phyloP scores from a whole-genome alignment of 2,888 invertebrate genomes.

The Lochmaea capreae region DNA sequence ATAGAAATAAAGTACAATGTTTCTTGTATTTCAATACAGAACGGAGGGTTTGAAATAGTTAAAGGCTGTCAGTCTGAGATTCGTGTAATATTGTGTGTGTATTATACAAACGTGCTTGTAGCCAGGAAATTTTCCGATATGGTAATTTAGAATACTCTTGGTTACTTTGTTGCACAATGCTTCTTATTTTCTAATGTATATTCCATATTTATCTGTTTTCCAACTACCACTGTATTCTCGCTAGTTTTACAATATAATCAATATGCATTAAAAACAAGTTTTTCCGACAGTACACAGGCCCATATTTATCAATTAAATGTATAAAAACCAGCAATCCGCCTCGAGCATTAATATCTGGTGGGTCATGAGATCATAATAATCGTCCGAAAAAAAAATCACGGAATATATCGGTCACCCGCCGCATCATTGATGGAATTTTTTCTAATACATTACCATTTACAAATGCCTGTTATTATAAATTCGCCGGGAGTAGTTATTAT shows the following conservation, averaged over 20 bases:
- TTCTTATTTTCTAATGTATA: no score
- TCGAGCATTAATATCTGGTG: background rate
- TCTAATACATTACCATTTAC: slow-evolving; percentile 25
- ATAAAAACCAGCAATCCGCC: background rate
- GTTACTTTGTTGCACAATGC: no score
- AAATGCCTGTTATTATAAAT: slow-evolving; percentile 40
- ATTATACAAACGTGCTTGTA: no score
- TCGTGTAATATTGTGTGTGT: no score
- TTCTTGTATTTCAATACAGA: background rate
- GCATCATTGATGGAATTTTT: slow-evolving; percentile 18
- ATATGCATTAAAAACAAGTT: background rate
- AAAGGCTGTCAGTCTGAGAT: no score
- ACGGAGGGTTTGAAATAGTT: no score
- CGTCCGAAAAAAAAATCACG: background rate
- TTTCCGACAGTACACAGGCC: background rate
- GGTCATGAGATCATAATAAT: slow-evolving; percentile 5
- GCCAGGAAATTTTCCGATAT: no score
- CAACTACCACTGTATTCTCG: background rate
- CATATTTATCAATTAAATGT: background rate
- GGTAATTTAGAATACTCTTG: background rate
- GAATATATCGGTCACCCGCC: slow-evolving; percentile 7
- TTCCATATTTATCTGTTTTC: no score
- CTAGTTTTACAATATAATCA: background rate
- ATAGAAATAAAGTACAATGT: background rate
- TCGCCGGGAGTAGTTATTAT: slow-evolving; percentile 36